These are phyloP conservation scores for Tribolium freemani DNA, from an alignment of 2,888 invertebrate genomes.

Conservation along the genomic window DNA sequence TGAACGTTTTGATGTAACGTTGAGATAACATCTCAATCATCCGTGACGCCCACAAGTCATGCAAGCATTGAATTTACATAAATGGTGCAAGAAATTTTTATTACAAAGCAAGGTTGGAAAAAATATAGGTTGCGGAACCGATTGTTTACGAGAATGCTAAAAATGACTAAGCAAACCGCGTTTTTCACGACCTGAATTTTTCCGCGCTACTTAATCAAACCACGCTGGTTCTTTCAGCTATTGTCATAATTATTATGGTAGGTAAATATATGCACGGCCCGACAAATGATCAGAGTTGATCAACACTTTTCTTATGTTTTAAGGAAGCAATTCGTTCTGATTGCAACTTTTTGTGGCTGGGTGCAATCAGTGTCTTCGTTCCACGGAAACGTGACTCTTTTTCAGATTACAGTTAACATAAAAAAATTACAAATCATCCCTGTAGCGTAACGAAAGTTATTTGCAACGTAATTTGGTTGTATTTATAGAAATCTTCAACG, in stretches of 20 bases:
- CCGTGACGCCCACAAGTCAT: slow-evolving; percentile 20
- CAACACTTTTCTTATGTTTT: background rate
- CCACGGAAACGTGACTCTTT: background rate
- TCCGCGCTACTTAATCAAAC: slow-evolving; percentile 33
- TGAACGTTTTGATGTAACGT: background rate
- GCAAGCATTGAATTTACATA: slow-evolving; percentile 29
- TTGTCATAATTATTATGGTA: slow-evolving; percentile 10
- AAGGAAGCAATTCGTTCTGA: background rate
- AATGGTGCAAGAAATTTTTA: slow-evolving; percentile 22
- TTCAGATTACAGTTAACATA: background rate
- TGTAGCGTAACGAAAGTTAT: no score
- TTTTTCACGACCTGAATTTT: slow-evolving; percentile 37
- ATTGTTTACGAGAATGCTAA: slow-evolving; percentile 16
- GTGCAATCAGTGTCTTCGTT: background rate
- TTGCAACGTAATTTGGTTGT: no score
- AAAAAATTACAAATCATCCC: background rate
- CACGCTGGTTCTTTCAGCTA: background rate
- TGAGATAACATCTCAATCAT: slow-evolving; percentile 19
- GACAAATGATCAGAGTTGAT: background rate
- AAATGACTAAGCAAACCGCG: slow-evolving; percentile 23
- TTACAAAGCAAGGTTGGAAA: background rate
- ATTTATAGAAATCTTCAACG: no score
- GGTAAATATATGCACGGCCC: background rate
- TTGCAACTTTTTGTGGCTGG: background rate
- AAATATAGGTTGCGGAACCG: slow-evolving; percentile 27